phyloP scores from a whole-genome alignment of 2,797 vertebrate species.

The Clarias platycephalus region DNA sequence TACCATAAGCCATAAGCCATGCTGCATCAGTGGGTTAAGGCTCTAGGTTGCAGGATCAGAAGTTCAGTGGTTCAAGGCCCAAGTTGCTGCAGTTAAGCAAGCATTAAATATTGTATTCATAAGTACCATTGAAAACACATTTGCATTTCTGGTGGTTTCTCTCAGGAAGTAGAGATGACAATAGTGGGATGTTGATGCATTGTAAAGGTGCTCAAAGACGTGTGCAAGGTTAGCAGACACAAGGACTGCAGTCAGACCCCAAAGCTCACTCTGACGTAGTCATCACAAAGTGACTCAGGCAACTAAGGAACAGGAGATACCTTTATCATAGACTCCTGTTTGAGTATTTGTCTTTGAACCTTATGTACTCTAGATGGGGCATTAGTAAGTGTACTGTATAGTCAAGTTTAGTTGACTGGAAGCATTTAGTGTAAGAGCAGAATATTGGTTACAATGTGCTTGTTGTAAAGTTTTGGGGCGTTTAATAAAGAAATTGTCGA shows the following conservation, averaged over 20 bases:
- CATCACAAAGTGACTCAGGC: conserved; percentile 26
- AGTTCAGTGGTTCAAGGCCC: too few species aligned
- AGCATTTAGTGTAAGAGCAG: not conserved
- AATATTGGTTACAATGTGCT: not conserved
- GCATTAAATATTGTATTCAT: not conserved
- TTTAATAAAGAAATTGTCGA: not conserved
- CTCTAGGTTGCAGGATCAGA: too few species aligned
- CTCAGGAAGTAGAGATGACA: conserved; percentile 46
- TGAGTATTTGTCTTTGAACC: not conserved
- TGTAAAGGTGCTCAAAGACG: conserved; percentile 11
- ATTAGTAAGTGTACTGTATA: not conserved
- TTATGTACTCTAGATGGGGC: not conserved
- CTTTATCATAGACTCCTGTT: conserved; percentile 2
- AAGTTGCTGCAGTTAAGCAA: too few species aligned
- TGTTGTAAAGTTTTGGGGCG: not conserved
- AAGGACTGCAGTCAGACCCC: not conserved
- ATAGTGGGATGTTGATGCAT: conserved; percentile 48
- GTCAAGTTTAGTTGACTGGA: not conserved
- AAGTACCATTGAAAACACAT: not conserved
- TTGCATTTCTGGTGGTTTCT: conserved; percentile 13
- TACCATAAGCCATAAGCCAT: not conserved
- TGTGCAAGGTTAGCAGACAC: conserved; percentile 29
- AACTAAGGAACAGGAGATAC: conserved; percentile 1
- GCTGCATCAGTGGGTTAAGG: too few species aligned
- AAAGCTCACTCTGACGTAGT: conserved; percentile 2